A percentile compares a stretch with the other conserved stretches of the same genome.
These are phyloP conservation scores for Phalloptychus januarius DNA, from an alignment of 2,797 vertebrate species.

Conservation along the genomic window DNA sequence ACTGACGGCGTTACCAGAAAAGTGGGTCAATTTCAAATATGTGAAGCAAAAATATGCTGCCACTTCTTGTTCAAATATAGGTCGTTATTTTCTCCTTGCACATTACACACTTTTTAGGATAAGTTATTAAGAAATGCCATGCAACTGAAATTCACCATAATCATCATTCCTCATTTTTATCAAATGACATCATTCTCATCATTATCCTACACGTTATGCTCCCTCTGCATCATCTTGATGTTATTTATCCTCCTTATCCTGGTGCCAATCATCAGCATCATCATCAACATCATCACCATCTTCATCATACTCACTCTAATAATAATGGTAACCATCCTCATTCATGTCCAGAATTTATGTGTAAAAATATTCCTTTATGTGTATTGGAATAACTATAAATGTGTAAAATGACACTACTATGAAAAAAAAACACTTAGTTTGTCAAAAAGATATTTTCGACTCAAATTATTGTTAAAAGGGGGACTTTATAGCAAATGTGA, in stretches of 20 bases:
- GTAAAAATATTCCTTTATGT: not conserved
- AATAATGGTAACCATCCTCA: not conserved
- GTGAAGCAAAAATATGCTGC: conserved; percentile 13
- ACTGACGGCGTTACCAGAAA: conserved; percentile 26
- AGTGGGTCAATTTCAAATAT: conserved; percentile 52
- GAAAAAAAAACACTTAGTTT: not conserved
- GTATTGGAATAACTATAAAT: not conserved
- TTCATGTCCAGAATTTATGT: not conserved
- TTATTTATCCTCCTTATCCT: not conserved
- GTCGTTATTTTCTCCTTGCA: conserved; percentile 1
- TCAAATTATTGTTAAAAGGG: not conserved
- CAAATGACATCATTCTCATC: not conserved
- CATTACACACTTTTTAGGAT: not conserved
- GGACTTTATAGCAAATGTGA: not conserved
- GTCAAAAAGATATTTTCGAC: not conserved
- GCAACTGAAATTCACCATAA: not conserved
- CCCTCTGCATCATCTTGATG: not conserved
- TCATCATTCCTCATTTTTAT: not conserved
- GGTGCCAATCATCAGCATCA: not conserved
- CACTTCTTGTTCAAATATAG: conserved; percentile 9
- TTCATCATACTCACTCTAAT: not conserved
- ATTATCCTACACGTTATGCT: not conserved
- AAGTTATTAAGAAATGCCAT: not conserved
- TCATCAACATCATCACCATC: not conserved
- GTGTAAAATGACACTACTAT: not conserved